Percentiles rank a stretch among this genome's conserved stretches.
These are phyloP conservation scores for Tragelaphus scriptus DNA, from an alignment of 2,113 vertebrate species.

Conservation along the genomic window DNA sequence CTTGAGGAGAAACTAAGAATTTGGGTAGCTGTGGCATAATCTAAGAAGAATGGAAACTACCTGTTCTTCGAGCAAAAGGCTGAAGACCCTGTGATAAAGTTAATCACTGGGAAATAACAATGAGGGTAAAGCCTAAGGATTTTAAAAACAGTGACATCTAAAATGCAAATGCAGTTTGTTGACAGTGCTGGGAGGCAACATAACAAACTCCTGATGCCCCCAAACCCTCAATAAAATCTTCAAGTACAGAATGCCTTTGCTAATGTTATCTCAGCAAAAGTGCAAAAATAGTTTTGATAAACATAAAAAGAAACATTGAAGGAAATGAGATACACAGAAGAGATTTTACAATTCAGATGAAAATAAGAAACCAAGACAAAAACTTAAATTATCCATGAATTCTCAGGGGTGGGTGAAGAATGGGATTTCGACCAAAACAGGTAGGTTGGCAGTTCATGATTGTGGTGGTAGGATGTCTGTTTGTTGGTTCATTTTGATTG, in stretches of 20 bases:
- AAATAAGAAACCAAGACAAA: neutral
- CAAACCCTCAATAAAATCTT: neutral
- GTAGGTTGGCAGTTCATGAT: neutral
- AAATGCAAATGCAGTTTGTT: neutral
- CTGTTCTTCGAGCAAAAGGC: neutral
- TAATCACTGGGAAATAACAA: neutral
- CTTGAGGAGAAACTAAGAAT: neutral
- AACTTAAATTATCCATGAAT: neutral
- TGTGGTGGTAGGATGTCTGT: neutral
- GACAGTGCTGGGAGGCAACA: neutral
- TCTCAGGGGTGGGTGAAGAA: neutral
- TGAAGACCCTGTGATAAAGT: neutral
- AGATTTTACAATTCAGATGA: neutral
- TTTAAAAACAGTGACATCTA: neutral
- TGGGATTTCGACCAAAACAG: neutral
- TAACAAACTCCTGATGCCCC: neutral
- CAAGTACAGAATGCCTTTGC: neutral
- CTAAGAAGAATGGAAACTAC: neutral
- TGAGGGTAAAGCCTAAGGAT: neutral
- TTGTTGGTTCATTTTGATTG: neutral
- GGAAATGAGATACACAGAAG: neutral
- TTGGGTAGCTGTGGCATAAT: neutral
- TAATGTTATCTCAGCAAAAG: neutral
- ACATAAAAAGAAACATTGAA: neutral
- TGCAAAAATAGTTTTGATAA: neutral